phyloP scores from a whole-genome alignment of 2,797 vertebrate species.

The Heteromormyrus szaboi region DNA sequence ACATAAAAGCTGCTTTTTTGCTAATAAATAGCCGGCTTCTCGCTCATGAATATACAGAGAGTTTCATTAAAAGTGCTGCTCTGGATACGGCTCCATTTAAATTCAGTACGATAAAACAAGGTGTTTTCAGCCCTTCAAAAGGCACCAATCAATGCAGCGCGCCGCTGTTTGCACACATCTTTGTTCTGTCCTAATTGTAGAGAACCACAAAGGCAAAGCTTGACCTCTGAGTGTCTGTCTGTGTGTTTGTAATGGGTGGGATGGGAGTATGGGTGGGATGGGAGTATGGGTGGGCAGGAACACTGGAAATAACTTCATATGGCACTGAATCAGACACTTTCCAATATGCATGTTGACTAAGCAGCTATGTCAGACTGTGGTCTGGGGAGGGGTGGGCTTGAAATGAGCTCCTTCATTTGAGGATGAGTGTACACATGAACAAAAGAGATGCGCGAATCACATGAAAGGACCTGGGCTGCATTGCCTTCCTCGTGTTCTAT shows the following conservation, averaged over 20 bases:
- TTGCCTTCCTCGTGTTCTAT: background rate
- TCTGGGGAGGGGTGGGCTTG: background rate
- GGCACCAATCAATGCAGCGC: background rate
- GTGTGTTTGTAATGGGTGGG: background rate
- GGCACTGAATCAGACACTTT: background rate
- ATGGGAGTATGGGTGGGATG: background rate
- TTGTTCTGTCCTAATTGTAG: background rate
- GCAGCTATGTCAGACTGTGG: background rate
- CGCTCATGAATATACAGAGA: constrained; percentile 17
- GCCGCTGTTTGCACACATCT: background rate
- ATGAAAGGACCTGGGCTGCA: background rate
- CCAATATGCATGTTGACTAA: constrained; percentile 1
- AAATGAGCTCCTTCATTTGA: background rate
- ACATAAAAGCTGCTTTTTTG: constrained; percentile 5
- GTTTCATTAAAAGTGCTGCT: constrained; percentile 10
- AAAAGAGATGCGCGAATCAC: background rate
- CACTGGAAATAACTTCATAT: background rate
- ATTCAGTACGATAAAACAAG: constrained; percentile 5
- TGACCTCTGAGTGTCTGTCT: background rate
- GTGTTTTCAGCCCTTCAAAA: constrained; percentile 1
- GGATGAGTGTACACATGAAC: background rate
- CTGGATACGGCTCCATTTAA: background rate
- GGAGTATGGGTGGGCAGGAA: background rate
- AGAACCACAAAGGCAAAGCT: background rate
- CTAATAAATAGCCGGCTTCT: background rate